Percentiles rank a stretch among this genome's conserved stretches.
phyloP scores from a whole-genome alignment of 2,888 invertebrate species.

The Carpatolechia fugitivella region DNA sequence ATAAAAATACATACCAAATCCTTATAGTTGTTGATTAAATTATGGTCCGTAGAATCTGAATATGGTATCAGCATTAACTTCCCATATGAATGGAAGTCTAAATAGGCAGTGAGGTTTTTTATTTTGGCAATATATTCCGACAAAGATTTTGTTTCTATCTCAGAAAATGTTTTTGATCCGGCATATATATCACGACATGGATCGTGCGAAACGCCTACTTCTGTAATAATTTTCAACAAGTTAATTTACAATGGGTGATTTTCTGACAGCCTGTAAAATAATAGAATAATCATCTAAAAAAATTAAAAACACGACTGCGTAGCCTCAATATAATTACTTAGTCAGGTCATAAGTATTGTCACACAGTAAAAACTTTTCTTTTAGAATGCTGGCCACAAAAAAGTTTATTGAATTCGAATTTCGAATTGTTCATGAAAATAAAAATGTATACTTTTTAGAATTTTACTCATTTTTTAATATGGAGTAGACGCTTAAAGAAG shows the following conservation, averaged over 20 bases:
- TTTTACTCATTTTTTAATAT: no score
- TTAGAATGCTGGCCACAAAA: no score
- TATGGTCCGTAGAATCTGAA: constrained; percentile 77
- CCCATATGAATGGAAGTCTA: constrained; percentile 87
- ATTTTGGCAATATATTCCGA: constrained; percentile 76
- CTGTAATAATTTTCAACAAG: constrained; percentile 25
- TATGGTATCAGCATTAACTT: constrained; percentile 84
- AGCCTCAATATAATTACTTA: no score
- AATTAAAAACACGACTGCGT: no score
- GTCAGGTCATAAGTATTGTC: no score
- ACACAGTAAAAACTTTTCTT: no score
- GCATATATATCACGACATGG: constrained; percentile 85
- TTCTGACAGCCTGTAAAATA: no score
- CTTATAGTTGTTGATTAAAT: constrained; percentile 60
- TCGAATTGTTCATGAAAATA: no score
- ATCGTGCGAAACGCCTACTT: constrained; percentile 60
- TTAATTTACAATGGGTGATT: not conserved
- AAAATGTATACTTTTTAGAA: no score
- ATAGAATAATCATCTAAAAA: no score
- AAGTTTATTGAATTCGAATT: no score
- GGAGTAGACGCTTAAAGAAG: no score
- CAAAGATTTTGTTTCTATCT: constrained; percentile 80
- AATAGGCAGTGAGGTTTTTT: constrained; percentile 79
- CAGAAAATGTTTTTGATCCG: constrained; percentile 85
- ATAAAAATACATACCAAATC: constrained; percentile 55